Base-by-base conservation (phyloP, 2,113 vertebrate genomes). In the Caracal caracal region DNA sequence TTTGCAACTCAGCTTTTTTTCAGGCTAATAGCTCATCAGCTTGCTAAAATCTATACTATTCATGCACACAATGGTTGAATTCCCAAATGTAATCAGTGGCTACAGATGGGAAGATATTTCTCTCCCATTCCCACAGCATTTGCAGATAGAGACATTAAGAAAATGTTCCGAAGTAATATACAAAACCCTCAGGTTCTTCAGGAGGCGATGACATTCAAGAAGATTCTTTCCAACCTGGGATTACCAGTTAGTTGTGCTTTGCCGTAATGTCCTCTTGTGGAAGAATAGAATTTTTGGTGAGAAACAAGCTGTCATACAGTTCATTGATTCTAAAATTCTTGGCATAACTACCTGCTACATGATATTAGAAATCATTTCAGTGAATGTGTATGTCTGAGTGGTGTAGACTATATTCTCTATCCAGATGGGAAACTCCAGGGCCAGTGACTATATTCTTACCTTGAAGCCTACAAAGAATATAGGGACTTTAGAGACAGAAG, bases 261-360 rank as follows among this genome's bases (percentile, higher is more conserved):
- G 99, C 98, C 99, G 99, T 98, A 99, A 99, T 40, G 99, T 99
- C 97, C 99, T 99, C 65, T 99, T 99, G 96, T 99, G 99, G 99
- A 99, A 99, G 99, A 99, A 99, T 98, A 99, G 99, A 98, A 99
- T 99, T 99, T 99, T 99, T 98, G 99, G 99, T 98, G 98, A 99
- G 98, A 99, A 99, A 98, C 98, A 98, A 99, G 99, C 99, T 99
- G 99, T 99, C 90, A 99, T 99, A 95, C 99, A 99, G 98, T 99
- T 99, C 98, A 99, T 99, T 98, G 99, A 99, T 98, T 99, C 99
- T 96, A 99, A 95, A 99, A 99, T 35, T 99, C 99, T 97, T 99
- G 99, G 87, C 99, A 99, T 99, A 99, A 99, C 99, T 99, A 99
- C 98, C 98, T 99, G 98, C 99, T 99, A 94, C 99, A 98, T 98